These are phyloP conservation scores for Rhombomys opimus DNA, from an alignment of 2,113 vertebrate genomes.

Conservation along the genomic window DNA sequence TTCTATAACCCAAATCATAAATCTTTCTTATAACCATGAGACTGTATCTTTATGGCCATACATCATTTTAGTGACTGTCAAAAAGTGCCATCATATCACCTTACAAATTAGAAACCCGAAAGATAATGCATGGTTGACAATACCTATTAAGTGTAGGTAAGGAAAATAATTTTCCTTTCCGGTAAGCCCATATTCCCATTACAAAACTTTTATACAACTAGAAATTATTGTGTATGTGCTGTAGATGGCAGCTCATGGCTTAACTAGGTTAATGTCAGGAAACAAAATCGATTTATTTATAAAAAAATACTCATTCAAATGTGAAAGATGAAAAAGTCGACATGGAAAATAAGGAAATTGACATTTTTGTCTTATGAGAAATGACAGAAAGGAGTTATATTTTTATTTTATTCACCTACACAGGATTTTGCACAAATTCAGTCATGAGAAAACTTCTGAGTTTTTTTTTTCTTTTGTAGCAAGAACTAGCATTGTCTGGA, in stretches of 20 bases:
- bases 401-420: slow-evolving; percentile 6
- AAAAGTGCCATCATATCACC: slow-evolving; percentile 77
- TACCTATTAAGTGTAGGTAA: slow-evolving; percentile 51
- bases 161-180: slow-evolving; percentile 72
- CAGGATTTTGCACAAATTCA: not conserved
- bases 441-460: not conserved
- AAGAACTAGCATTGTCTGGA: not conserved
- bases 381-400: slow-evolving; percentile 3
- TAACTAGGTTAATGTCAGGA: not conserved
- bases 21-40: slow-evolving; percentile 78
- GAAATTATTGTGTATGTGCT: slow-evolving; percentile 7
- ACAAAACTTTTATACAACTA: slow-evolving; percentile 61
- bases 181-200: slow-evolving; percentile 51
- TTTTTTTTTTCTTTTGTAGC: not conserved
- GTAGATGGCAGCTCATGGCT: not conserved
- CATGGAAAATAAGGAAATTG: slow-evolving; percentile 4
- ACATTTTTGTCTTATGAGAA: not conserved
- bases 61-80: slow-evolving; percentile 81
- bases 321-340: not conserved
- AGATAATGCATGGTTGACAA: slow-evolving; percentile 63
- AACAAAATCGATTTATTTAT: slow-evolving; percentile 30
- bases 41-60: slow-evolving; percentile 74
- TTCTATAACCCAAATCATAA: slow-evolving; percentile 79
- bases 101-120: slow-evolving; percentile 78
- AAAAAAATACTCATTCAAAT: not conserved